Base-by-base conservation (phyloP, 2,797 vertebrate genomes). In the Petrocephalus schoutedeni region DNA sequence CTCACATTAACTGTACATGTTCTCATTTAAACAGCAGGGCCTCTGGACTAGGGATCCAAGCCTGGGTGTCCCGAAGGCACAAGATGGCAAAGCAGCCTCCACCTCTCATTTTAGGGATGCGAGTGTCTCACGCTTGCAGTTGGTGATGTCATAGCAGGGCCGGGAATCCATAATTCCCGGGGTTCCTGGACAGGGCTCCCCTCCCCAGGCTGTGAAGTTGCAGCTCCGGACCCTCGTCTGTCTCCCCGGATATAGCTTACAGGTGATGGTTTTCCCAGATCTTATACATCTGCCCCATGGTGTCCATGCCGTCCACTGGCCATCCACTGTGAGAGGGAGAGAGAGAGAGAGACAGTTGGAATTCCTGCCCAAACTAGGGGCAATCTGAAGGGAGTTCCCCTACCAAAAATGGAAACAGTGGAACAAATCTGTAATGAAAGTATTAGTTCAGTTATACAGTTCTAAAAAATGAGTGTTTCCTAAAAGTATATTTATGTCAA, bases 251-350 rank as follows among this genome's bases (percentile, higher is more conserved):
- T 56, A 86, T 7, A 4, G 57, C 4, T 1, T 86, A 45, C 88
- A 89, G 0, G 3, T 23, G 56, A 89, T 89, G 10, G 87, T 9
- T 56, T 51, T 89, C 0, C 0, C 14, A 0, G 2, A 0, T 23
- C 88, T 59, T 21, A 1, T 23, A 53, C 88, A 89, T 3, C 12
- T 10, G 0, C 41, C 16, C 88, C 88, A 89, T 2, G 19, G 23
- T 12, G n/a, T 4, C 88, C 88, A 89, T 4, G 77, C 85, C 12
- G 88, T 51, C 88, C 88, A 89, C 88, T 51, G 85, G 32, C 88
- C 85, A 16, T 89, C 67, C 85, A 89, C 88, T 89, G 71, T 59
- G n/a, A 82, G 14, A 67, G 12, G 74, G 14, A 41, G 23, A 23
- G 41, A 32, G 14, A 67, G 12, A 86, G 14, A 41, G 23, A 23